phyloP scores from a whole-genome alignment of 2,113 vertebrate species.

The Ictalurus furcatus region DNA sequence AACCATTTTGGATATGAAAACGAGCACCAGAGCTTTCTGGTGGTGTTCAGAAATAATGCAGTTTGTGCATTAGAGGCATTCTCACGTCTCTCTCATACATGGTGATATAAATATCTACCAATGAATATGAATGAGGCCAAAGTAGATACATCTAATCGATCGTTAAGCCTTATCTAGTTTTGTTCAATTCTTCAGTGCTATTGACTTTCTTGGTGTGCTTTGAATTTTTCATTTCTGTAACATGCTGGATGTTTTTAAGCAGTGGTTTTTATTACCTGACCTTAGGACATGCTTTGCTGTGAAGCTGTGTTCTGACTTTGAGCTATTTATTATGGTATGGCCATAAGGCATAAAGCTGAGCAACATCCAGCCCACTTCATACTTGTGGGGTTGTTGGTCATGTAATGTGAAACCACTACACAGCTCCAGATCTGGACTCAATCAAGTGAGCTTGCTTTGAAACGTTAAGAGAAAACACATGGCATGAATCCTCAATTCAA shows the following conservation, averaged over 20 bases:
- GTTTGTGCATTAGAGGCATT: neutral
- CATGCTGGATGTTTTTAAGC: constrained; percentile 32
- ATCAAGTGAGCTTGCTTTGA: constrained; percentile 68
- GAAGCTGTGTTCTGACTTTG: constrained; percentile 52
- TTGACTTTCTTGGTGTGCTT: constrained; percentile 14
- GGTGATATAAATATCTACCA: neutral
- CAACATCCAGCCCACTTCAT: constrained; percentile 55
- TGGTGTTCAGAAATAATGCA: neutral
- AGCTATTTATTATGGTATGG: constrained; percentile 64
- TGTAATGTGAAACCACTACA: constrained; percentile 72
- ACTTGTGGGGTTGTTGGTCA: constrained; percentile 58
- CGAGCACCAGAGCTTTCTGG: neutral
- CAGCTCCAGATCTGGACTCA: constrained; percentile 65
- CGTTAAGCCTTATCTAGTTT: neutral
- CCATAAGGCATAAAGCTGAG: constrained; percentile 57
- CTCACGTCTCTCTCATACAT: neutral
- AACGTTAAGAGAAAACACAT: constrained; percentile 70
- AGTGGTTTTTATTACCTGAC: constrained; percentile 48
- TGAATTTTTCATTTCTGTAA: constrained; percentile 40
- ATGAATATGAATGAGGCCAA: neutral
- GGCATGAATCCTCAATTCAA: constrained; percentile 39
- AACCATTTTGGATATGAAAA: neutral
- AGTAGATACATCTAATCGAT: constrained; percentile 6
- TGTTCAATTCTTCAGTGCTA: constrained; percentile 11
- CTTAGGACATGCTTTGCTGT: constrained; percentile 31